Base-by-base conservation (phyloP, 2,888 invertebrate species). In the Cancer borealis region DNA sequence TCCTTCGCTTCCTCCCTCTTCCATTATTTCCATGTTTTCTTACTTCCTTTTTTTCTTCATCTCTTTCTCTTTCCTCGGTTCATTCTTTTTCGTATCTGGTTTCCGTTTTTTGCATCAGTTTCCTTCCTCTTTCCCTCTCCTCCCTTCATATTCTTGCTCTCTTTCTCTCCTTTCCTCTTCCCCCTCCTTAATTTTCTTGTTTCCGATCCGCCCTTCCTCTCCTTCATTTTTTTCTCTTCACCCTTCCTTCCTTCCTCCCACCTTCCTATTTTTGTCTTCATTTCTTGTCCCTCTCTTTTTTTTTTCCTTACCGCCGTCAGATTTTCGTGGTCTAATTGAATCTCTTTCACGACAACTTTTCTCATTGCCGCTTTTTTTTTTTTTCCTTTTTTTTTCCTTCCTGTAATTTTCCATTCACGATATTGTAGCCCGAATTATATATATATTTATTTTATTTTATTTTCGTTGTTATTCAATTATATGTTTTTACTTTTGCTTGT, bases 271-370 rank as follows among this genome's bases (percentile, higher is more conserved):
- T 49, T 49, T 49, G 0, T 49, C 49, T 49, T 54, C 14, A 3
- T 3, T 12, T 17, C 54, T 12, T 54, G 12, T 14, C 54, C 17
- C 14, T 14, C 54, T 12, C 12, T 3, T 54, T 3, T 54, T 54
- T 49, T 49, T 54, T 54, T 54, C 54, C 54, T 73, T 26, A n/a
- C n/a, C 73, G 73, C 73, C 73, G 73, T 73, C 73, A 73, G 73
- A 73, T 21, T 73, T 73, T 73, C 73, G 5, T 26, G 73, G 17
- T 73, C 73, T 73, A 73, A 73, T 73, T 73, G 73, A 73, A 73
- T 73, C 73, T 73, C n/a, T 73, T 73, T 73, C 26, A 21, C 21
- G 73, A n/a, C 21, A 73, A 73, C 73, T 73, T 73, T n/a, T 73
- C n/a, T 73, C 73, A 73, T 73, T 21, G n/a, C 5, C 66, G 17